Evolutionary conservation across 1,140 invertebrate species (phyloP), one percentile per base, ranked within the genome.

Genomic region (Druon quercuslanigerum): DNA sequence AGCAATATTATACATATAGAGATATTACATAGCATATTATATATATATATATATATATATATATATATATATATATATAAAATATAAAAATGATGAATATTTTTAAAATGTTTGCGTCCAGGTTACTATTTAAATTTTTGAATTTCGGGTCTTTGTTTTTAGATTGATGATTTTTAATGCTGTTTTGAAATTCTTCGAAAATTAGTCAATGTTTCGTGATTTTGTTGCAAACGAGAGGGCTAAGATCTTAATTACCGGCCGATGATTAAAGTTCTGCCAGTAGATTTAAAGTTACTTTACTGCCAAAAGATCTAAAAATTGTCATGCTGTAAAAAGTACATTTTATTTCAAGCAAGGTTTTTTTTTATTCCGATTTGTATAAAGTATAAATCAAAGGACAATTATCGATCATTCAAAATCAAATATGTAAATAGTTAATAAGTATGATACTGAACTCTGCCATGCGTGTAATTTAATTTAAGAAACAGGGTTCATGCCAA

Each of bases 391-490:
- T 81, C 79, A 81, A 83, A 81, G 76, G 73, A 56, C 74, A 83
- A 76, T 77, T 84, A 66, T 78, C 75, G 74, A 78, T 81, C 60
- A 76, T 79, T 81, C 79, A 75, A 73, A 86, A 87, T 85, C 76
- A 85, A 86, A 85, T 66, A 20, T 86, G 85, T 86, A 86, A 79
- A 87, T 87, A 87, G 74, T 82, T 71, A 79, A 83, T 85, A 85
- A 85, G 78, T 84, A 79, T 75, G 79, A n/a, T 76, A 79, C 12
- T 60, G 79, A 74, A 78, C 73, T 76, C 78, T 78, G 82, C 78
- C 77, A 79, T 79, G 79, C 79, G 77, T 77, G 81, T 82, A 81
- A 78, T 66, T 71, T 79, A 71, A 71, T 51, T 51, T n/a, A 70
- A n/a, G 74, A 12, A 71, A 57, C 16, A 60, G 57, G 13, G 9